Evolutionary conservation across 2,888 invertebrate genomes (phyloP), one percentile per base, ranked within the genome.

Genomic region (Anagyrus pseudococci): DNA sequence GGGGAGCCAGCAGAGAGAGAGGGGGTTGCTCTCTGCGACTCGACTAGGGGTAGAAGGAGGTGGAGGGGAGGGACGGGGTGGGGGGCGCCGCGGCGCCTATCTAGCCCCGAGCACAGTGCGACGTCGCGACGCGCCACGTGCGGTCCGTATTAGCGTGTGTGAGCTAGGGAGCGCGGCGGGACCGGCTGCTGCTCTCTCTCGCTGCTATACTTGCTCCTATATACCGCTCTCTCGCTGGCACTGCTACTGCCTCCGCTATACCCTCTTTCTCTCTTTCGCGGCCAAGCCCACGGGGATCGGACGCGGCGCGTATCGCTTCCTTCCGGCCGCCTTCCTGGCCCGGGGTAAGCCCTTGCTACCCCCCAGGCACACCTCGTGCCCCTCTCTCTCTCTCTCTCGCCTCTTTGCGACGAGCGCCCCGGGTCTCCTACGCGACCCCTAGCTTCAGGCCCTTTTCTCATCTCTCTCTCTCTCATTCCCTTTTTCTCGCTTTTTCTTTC

Each of bases 81-180:
- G 41, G 19, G 44, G 19, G 7, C 67, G 62, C 52, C 50, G 66
- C 72, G 74, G 72, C 72, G 75, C 71, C 72, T 76, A 72, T 75
- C 73, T 77, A 65, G 80, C 79, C 80, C 73, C 73, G 72, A 81
- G 81, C 81, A 74, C 79, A 80, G 80, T 80, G 79, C 79, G 80
- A 79, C 78, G 79, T 79, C 78, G 80, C 79, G 77, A 79, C 77
- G 79, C 78, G 77, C 80, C 81, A 81, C 79, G 80, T 81, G 81
- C 79, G 76, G 80, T 80, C 22, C 17, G 48, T 48, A 29, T 29
- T 7, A 10, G 29, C 29, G 20, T 25, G 44, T 54, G 52, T 57
- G 57, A 47, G 52, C 44, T 20, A 29, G 17, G n/a, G n/a, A n/a
- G n/a, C n/a, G n/a, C n/a, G n/a, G n/a, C n/a, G n/a, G n/a, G n/a